Evolutionary conservation across 2,797 vertebrate species (phyloP).

Genomic region (Myotis findleyi): DNA sequence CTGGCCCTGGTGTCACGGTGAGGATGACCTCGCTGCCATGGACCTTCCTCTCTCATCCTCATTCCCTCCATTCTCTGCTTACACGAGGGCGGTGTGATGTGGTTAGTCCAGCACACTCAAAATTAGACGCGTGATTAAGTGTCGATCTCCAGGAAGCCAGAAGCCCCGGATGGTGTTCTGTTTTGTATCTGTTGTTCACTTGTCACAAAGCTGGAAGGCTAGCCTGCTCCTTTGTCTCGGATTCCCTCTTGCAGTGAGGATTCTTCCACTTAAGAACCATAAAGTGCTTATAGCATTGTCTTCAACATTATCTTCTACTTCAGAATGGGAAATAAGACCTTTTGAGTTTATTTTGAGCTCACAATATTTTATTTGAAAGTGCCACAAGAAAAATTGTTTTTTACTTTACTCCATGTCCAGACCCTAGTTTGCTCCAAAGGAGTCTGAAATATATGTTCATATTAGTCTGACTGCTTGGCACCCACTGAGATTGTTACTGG

Average conservation of each 20-base stretch:
- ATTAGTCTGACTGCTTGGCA: not conserved
- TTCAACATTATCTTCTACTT: not conserved
- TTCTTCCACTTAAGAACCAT: not conserved
- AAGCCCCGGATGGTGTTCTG: too few relatives aligned
- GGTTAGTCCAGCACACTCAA: not conserved
- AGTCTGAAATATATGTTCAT: not conserved
- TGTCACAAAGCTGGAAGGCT: not conserved
- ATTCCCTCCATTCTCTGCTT: not conserved
- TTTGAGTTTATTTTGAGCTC: not conserved
- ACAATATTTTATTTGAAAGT: not conserved
- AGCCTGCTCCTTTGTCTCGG: not conserved
- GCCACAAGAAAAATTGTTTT: not conserved
- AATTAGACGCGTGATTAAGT: not conserved
- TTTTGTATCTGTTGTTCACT: not conserved
- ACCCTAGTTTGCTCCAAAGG: not conserved
- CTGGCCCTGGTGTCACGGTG: not conserved
- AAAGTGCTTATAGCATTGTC: too few relatives aligned
- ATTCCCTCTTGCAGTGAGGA: not conserved
- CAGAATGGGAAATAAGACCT: not conserved
- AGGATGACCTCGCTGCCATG: not conserved
- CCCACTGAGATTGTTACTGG: not conserved
- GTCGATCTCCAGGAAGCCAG: not conserved
- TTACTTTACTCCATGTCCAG: not conserved
- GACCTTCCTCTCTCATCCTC: not conserved
- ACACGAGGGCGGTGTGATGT: accelerated